Evolutionary conservation across 2,113 vertebrate species (phyloP), one percentile per base, ranked within the genome.

Genomic region (Phyllostomus discolor): DNA sequence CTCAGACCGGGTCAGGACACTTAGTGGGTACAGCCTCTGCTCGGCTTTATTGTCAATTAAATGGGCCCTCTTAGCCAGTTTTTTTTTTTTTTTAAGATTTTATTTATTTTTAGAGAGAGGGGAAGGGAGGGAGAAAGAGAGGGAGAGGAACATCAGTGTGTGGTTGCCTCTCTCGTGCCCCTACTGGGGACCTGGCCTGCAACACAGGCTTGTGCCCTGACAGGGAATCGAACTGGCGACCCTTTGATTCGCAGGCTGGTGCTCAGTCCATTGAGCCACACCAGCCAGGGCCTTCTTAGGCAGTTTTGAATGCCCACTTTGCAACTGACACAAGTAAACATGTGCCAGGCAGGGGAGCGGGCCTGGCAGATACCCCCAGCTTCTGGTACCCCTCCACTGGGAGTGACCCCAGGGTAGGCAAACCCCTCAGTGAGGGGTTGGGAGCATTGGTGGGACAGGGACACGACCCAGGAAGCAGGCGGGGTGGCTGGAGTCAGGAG

Each of bases 41-140:
- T 95, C 10, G 31, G 17, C n/a, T 94, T 90, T 88, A 88, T 83
- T 90, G 80, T 46, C 76, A 85, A 9, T 76, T 1, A 78, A 70
- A 26, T 24, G 46, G 54, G 26, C 43, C 15, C 35, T n/a, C 67
- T 38, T 16, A 33, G 92, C 41, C 48, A 33, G 41, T 46, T 62
- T 66, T 79, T 35, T 62, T 66, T 79, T 35, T 52, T 54, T 54
- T 54, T 54, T 17, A 19, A 54, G 20, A 59, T 59, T 59, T 59
- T 59, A 59, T 59, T 24, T 59, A 59, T 59, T 59, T 54, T 59
- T 59, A 59, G 57, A 59, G 22, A 59, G 22, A 59, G 57, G 22
- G 57, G 57, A 59, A 24, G 22, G 22, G 57, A 24, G 22, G 57
- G 57, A 57, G 57, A 59, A 59, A 24, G 57, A 59, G 57, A 59